Percentiles rank a stretch among this genome's conserved stretches.
Evolutionary conservation across 2,113 vertebrate genomes (phyloP).

Genomic region (Seriola quinqueradiata): DNA sequence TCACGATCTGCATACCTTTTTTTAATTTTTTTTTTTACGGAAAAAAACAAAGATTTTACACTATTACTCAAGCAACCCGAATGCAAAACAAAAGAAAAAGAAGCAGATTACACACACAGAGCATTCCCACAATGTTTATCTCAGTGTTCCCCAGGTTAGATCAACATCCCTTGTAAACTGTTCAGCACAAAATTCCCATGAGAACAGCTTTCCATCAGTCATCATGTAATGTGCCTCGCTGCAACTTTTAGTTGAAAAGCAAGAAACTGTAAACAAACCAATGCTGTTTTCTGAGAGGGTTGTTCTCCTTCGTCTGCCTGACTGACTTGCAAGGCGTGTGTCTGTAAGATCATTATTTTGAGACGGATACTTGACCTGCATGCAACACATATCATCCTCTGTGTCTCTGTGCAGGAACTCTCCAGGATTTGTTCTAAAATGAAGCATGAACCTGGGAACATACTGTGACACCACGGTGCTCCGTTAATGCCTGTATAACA

Average conservation of each 20-base stretch:
- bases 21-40: not conserved
- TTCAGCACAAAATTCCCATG: not conserved
- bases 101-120: not conserved
- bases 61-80: not conserved
- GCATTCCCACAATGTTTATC: not conserved
- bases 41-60: not conserved
- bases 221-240: not conserved
- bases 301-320: not conserved
- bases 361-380: not conserved
- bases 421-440: not conserved
- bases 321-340: no score
- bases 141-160: not conserved
- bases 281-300: fast-evolving
- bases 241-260: not conserved
- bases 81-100: not conserved
- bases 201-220: not conserved
- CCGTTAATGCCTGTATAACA: not conserved
- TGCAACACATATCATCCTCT: not conserved
- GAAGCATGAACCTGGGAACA: not conserved
- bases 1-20: not conserved
- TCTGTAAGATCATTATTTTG: no score
- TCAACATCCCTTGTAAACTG: not conserved
- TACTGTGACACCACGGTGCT: not conserved
- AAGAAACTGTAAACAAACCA: not conserved
- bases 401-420: no score